Conservation (phyloP, 2,888 invertebrate species). For the Platycheirus rosarum region DNA sequence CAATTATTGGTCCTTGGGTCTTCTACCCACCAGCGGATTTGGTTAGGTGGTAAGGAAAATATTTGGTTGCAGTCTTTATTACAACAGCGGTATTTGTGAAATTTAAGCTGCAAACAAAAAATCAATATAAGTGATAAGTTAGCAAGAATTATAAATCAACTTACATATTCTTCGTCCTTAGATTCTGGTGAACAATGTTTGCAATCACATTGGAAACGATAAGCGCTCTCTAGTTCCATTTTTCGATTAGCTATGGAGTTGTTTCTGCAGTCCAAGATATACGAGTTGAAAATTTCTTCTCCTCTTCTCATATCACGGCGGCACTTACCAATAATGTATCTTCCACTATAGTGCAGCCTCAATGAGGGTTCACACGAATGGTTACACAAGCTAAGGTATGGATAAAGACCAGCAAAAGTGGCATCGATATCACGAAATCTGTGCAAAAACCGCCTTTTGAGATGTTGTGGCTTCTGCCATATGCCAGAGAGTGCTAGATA, state of each 20-base stretch:
- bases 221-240: constrained; percentile 86
- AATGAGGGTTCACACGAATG: constrained; percentile 95
- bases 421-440: constrained; percentile 80
- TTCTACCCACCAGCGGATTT: constrained; percentile 76
- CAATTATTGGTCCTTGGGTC: no score
- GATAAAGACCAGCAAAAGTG: constrained; percentile 91
- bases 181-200: constrained; percentile 84
- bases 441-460: constrained; percentile 77
- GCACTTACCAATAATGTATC: constrained; percentile 86
- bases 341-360: constrained; percentile 88
- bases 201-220: constrained; percentile 91
- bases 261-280: constrained; percentile 89
- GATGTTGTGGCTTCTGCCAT: constrained; percentile 77
- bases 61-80: constrained; percentile 73
- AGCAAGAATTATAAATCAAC: constrained; percentile 35
- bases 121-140: no score
- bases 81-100: constrained; percentile 78
- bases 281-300: constrained; percentile 92
- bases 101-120: constrained; percentile 75
- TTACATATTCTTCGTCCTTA: constrained; percentile 77
- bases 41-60: constrained; percentile 74
- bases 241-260: constrained; percentile 86
- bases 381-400: constrained; percentile 94
- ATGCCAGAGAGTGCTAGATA: constrained; percentile 75
- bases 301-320: constrained; percentile 85